Evolutionary conservation across 37 sponge, comb jelly and placozoan genomes (phyloP), one percentile per base, ranked within the genome.

Genomic region (Chondrosia reniformis): DNA sequence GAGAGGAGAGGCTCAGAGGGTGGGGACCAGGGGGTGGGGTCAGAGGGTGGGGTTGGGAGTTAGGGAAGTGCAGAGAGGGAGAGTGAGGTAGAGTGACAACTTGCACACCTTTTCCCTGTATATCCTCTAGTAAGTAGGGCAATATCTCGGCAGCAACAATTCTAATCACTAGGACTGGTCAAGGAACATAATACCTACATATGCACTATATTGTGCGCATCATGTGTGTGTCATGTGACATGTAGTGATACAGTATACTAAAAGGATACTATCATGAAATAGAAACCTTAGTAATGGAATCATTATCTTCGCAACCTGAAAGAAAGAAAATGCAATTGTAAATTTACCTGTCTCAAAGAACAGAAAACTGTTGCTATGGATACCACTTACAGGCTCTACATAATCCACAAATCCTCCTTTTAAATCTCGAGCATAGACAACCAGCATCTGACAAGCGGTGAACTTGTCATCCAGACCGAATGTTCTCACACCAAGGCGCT

Each of bases 391-490:
- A 2, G 76, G 56, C 54, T 92, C 96, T 9, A 90, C 91, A 78
- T 95, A 98, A 6, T 87, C 89, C 1, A 83, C 91, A 83, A 98
- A 98, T 0, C 96, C 99, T 31, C 95, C 99, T 78, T 88, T 85
- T 37, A 98, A 75, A 57, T 98, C 99, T 57, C 92, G 84, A 31
- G 99, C 99, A 78, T 98, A 98, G n/a, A 96, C 91, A 30, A 95
- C 96, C 79, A 98, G 69, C 99, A 98, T 95, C 83, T 98, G 96
- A 84, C 92, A 95, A 62, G 99, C 99, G n/a, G 99, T 98, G 71
- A 80, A 84, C 87, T 98, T 98, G 75, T 98, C 99, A 27, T 98
- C 99, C 44, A 98, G 85, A 27, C 96, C 96, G 34, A 94, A 91
- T 33, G 99, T 98, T 80, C 96, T 93, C 37, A 98, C 92, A 9